Conservation (phyloP, 2,113 vertebrate genomes). For the Trogon surrucura region DNA sequence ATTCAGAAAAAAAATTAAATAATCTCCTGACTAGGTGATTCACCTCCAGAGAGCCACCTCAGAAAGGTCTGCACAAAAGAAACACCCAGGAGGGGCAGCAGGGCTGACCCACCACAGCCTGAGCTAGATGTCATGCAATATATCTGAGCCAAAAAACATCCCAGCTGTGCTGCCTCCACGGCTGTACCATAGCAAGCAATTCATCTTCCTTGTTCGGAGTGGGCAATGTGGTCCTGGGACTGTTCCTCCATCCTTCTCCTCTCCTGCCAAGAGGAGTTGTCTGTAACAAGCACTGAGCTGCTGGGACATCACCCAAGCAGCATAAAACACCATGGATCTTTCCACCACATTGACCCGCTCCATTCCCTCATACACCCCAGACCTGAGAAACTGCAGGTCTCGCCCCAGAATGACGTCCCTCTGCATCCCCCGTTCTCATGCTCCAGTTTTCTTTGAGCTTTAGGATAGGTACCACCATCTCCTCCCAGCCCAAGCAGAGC, state of each 20-base stretch:
- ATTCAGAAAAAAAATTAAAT: neutral
- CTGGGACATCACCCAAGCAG: neutral
- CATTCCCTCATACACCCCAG: neutral
- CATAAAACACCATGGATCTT: neutral
- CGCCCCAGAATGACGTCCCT: fast-evolving
- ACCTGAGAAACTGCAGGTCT: neutral
- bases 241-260: neutral
- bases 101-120: neutral
- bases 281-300: neutral
- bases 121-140: neutral
- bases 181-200: neutral
- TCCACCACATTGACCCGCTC: neutral
- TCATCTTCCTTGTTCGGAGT: neutral
- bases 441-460: neutral
- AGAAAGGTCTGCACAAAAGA: neutral
- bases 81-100: neutral
- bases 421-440: neutral
- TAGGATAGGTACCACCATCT: neutral
- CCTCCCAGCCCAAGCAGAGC: neutral
- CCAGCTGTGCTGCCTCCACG: fast-evolving
- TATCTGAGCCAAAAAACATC: neutral
- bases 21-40: neutral
- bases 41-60: neutral
- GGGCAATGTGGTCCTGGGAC: neutral
- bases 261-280: neutral